Conservation (phyloP, 2,888 invertebrate genomes). For the Andrena haemorrhoa region DNA sequence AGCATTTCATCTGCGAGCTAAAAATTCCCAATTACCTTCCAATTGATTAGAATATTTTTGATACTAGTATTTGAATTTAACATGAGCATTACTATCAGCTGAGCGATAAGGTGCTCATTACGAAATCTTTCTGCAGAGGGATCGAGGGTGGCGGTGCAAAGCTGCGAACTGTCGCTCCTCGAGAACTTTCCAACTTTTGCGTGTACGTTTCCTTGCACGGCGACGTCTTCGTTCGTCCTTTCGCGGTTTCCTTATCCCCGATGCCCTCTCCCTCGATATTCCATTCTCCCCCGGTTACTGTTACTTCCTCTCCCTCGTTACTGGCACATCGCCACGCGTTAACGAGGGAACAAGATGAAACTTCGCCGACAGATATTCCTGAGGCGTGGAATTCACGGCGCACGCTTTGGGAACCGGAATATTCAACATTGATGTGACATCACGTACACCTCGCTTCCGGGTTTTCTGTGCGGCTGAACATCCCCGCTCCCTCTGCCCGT, state of each 20-base stretch:
- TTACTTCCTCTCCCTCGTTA: slow-evolving; percentile 43
- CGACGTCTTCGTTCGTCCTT: slow-evolving; percentile 6
- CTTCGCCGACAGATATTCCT: slow-evolving; percentile 54
- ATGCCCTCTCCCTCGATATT: slow-evolving; percentile 25
- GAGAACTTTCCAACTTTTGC: slow-evolving; percentile 64
- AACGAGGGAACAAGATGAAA: slow-evolving; percentile 62
- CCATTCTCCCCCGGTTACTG: slow-evolving; percentile 9
- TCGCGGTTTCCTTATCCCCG: slow-evolving; percentile 31
- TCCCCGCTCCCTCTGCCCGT: slow-evolving; percentile 18
- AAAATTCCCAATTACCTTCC: too few species aligned
- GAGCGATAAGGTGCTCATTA: slow-evolving; percentile 61
- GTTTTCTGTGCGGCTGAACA: slow-evolving; percentile 36
- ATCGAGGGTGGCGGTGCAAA: slow-evolving; percentile 7
- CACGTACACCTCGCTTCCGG: slow-evolving; percentile 35
- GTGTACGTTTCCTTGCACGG: slow-evolving; percentile 20
- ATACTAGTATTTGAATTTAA: too few species aligned
- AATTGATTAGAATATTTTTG: too few species aligned
- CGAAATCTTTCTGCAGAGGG: slow-evolving; percentile 34
- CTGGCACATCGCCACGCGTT: slow-evolving; percentile 60
- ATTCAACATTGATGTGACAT: slow-evolving; percentile 46
- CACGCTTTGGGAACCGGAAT: slow-evolving; percentile 39
- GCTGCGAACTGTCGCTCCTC: slow-evolving; percentile 65
- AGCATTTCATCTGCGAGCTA: too few species aligned
- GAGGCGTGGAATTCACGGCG: slow-evolving; percentile 33
- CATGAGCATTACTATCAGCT: slow-evolving; percentile 61